Base-by-base conservation (phyloP, 2,113 vertebrate species). In the Copsychus sechellarum region DNA sequence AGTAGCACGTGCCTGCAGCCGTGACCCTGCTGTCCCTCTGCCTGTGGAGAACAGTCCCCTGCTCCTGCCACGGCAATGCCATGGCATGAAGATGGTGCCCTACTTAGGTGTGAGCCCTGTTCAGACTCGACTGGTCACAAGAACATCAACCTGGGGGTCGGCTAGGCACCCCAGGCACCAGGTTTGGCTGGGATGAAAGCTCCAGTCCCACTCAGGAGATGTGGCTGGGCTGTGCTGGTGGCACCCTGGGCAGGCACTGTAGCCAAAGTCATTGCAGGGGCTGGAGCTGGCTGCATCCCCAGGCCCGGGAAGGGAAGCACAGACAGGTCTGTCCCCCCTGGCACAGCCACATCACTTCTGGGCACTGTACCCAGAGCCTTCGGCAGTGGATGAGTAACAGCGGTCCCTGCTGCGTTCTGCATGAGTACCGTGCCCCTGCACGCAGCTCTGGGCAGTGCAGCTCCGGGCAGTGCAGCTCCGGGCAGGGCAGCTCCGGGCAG, bases 91-190 rank as follows among this genome's bases (percentile, higher is more conserved):
- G 47, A 6, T 8, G 11, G n/a, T 61, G 80, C 16, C 94, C 80
- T 84, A 5, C 42, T 86, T 92, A 54, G 28, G 1, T 38, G 31
- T 69, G 81, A 72, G 69, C 23, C 6, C 2, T 1, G 3, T 43
- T 67, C 57, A 47, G 45, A 22, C 71, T 25, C 29, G 18, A n/a
- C 11, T 48, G 80, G 10, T 42, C 0, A 4, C 1, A 2, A 38
- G 25, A 50, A 25, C 53, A 38, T 54, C 31, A 11, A 1, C 31
- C 31, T 9, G 73, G 0, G 53, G 8, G 2, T 29, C 0, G 0
- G 40, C 28, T 26, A 0, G 65, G 42, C n/a, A 4, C 42, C 36
- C 31, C 1, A 1, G 11, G 47, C 43, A 24, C 47, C 1, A 3
- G 20, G 17, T 48, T 60, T 5, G 5, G 36, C 50, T 42, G 38